These are phyloP conservation scores for Spizaetus ornatus DNA, from an alignment of 2,113 vertebrate genomes.

Conservation along the genomic window DNA sequence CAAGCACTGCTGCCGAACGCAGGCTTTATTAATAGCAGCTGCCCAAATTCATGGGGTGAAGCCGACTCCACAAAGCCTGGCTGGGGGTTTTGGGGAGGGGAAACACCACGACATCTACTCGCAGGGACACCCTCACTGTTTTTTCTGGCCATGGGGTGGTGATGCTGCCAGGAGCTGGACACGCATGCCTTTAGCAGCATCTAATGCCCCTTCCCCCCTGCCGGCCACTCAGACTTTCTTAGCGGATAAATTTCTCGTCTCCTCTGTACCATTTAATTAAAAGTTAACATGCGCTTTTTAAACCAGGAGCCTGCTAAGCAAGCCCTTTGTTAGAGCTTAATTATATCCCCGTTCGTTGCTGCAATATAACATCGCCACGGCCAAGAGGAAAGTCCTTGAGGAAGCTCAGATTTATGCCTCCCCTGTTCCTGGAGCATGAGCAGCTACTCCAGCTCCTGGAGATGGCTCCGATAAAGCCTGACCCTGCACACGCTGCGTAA, in stretches of 20 bases:
- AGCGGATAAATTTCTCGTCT: neutral
- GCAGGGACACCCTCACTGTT: neutral
- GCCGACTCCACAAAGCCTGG: neutral
- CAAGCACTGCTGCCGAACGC: neutral
- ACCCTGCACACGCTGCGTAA: neutral
- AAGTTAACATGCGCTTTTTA: neutral
- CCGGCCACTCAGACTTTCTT: neutral
- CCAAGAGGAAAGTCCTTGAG: constrained; percentile 41
- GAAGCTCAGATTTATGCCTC: constrained; percentile 35
- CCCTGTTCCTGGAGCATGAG: neutral
- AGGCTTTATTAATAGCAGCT: neutral
- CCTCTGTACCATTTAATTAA: constrained; percentile 26
- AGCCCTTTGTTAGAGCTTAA: constrained; percentile 44
- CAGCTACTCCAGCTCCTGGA: constrained; percentile 26
- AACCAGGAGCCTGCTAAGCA: neutral
- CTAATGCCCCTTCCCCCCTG: neutral
- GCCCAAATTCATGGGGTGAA: neutral
- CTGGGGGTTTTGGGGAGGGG: neutral
- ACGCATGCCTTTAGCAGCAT: neutral
- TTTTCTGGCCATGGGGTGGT: neutral
- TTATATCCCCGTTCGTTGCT: neutral
- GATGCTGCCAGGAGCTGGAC: neutral
- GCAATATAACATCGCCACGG: neutral
- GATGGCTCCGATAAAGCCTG: neutral
- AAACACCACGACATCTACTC: neutral